A percentile compares a stretch with the other conserved stretches of the same genome.
These are phyloP conservation scores for Melolontha melolontha DNA, from an alignment of 2,888 invertebrate species.

Conservation along the genomic window DNA sequence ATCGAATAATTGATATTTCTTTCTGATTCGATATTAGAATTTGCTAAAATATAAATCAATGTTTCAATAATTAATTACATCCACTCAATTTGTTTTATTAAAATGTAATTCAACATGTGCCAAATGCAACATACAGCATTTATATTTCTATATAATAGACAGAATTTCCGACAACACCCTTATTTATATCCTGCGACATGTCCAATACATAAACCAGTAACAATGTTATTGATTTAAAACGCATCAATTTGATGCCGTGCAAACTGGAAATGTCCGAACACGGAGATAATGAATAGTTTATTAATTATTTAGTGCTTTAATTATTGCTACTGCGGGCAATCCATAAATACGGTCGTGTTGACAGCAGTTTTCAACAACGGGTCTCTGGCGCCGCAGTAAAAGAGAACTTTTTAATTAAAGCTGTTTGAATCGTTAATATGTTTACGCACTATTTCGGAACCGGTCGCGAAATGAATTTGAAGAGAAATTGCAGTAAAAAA, in stretches of 20 bases:
- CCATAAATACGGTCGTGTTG: constrained; percentile 15
- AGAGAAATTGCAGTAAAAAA: constrained; percentile 21
- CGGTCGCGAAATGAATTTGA: constrained; percentile 10
- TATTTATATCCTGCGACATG: constrained; percentile 19
- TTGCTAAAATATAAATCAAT: too few relatives aligned
- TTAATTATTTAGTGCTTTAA: constrained; percentile 36
- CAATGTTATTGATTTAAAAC: constrained; percentile 18
- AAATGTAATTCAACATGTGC: too few relatives aligned
- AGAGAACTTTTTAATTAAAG: constrained; percentile 33
- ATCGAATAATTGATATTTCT: too few relatives aligned
- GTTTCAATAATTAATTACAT: too few relatives aligned
- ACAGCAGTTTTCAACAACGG: constrained; percentile 7
- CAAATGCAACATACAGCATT: constrained; percentile 41
- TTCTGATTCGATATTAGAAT: too few relatives aligned
- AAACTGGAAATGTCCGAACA: constrained; percentile 20
- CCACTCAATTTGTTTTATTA: too few relatives aligned
- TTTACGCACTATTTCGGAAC: constrained; percentile 32
- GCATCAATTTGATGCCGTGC: constrained; percentile 11
- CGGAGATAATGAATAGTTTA: constrained; percentile 32
- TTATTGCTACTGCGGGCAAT: constrained; percentile 19
- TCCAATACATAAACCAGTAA: neutral
- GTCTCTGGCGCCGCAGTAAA: neutral
- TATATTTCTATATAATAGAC: constrained; percentile 22
- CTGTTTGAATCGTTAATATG: constrained; percentile 35
- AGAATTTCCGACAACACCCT: constrained; percentile 13